phyloP scores from a whole-genome alignment of 2,888 invertebrate species.

The Alviniconcha strummeri region DNA sequence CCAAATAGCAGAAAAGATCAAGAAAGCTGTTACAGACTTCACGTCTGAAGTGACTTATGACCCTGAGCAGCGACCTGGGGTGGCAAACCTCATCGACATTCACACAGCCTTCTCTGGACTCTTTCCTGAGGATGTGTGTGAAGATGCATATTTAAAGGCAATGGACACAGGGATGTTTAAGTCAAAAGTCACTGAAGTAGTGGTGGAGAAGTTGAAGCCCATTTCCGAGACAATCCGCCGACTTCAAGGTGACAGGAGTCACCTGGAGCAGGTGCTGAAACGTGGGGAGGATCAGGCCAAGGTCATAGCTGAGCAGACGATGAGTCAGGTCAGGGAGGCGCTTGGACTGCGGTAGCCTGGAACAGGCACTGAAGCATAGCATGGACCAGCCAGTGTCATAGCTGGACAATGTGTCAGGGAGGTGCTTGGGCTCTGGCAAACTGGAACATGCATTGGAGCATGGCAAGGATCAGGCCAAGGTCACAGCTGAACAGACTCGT shows the following conservation, averaged over 20 bases:
- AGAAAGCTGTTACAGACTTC: constrained; percentile 93
- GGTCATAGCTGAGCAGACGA: constrained; percentile 79
- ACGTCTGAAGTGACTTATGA: constrained; percentile 88
- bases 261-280: constrained; percentile 80
- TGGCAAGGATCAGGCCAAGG: constrained; percentile 81
- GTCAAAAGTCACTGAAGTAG: constrained; percentile 81
- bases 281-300: constrained; percentile 81
- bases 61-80: constrained; percentile 86
- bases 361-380: no score
- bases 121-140: constrained; percentile 81
- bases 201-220: constrained; percentile 82
- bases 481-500: constrained; percentile 78
- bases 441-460: constrained; percentile 79
- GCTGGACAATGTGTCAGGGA: no score
- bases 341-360: constrained; percentile 76
- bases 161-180: constrained; percentile 89
- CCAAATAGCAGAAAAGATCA: constrained; percentile 82
- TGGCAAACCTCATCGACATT: constrained; percentile 90
- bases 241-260: constrained; percentile 79
- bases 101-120: constrained; percentile 85
- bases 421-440: constrained; percentile 77
- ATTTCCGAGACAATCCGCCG: constrained; percentile 80
- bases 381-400: no score
- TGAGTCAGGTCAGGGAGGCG: constrained; percentile 79
- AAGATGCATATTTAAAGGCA: constrained; percentile 76